phyloP scores from a whole-genome alignment of 2,888 invertebrate species.

The Drosophila anomelani region DNA sequence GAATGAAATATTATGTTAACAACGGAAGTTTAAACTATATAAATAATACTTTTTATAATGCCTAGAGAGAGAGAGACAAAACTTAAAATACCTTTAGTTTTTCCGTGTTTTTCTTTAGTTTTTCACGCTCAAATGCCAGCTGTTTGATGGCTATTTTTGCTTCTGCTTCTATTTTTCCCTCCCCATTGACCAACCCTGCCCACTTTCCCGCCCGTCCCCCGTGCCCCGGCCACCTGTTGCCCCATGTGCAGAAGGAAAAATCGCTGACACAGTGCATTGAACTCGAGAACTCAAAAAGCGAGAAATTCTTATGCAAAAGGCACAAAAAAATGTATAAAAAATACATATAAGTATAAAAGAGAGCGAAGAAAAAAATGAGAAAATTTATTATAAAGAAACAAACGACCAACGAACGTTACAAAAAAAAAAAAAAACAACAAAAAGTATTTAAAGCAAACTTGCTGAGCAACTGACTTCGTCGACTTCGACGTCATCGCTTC shows the following conservation, averaged over 20 bases:
- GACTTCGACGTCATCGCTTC: slow-evolving; percentile 40
- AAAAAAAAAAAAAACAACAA: slow-evolving; percentile 49
- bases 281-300: slow-evolving; percentile 68
- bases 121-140: slow-evolving; percentile 20
- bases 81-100: slow-evolving; percentile 16
- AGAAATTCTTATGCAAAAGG: slow-evolving; percentile 79
- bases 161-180: slow-evolving; percentile 3
- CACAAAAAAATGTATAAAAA: slow-evolving; percentile 22
- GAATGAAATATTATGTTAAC: background rate
- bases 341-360: slow-evolving; percentile 15
- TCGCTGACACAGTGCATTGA: slow-evolving; percentile 72
- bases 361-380: slow-evolving; percentile 16
- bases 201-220: background rate
- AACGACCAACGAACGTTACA: slow-evolving; percentile 59
- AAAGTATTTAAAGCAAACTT: slow-evolving; percentile 73
- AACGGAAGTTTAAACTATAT: too few relatives aligned
- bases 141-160: slow-evolving; percentile 14
- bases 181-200: slow-evolving; percentile 22
- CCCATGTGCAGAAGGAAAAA: slow-evolving; percentile 52
- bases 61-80: too few relatives aligned
- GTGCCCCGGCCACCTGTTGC: slow-evolving; percentile 25
- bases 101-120: background rate
- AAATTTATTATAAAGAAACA: slow-evolving; percentile 37
- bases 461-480: slow-evolving; percentile 66
- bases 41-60: background rate